phyloP scores from a whole-genome alignment of 2,888 invertebrate genomes.

The Coecobrya sp. region DNA sequence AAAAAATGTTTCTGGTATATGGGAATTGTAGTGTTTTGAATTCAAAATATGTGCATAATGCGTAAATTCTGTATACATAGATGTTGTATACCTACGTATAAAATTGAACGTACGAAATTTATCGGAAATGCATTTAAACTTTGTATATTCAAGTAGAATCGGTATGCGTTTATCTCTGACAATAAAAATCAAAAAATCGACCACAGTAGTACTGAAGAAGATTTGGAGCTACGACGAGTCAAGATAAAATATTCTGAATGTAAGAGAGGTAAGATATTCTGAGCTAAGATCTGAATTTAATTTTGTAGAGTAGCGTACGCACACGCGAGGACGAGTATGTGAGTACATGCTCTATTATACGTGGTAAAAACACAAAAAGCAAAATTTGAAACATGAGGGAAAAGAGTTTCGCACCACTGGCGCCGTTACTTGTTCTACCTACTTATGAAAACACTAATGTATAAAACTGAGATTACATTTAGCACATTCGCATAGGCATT shows the following conservation, averaged over 20 bases:
- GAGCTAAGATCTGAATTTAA: slow-evolving; percentile 14
- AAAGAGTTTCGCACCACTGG: slow-evolving; percentile 83
- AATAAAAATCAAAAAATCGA: slow-evolving; percentile 10
- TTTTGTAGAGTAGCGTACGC: slow-evolving; percentile 35
- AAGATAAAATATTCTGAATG: not conserved
- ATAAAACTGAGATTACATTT: not conserved
- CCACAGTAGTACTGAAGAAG: slow-evolving; percentile 14
- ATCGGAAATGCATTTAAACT: slow-evolving; percentile 44
- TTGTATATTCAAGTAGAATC: not conserved
- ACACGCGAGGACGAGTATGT: slow-evolving; percentile 53
- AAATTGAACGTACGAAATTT: slow-evolving; percentile 14
- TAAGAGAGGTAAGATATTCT: not conserved
- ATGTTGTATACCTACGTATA: not conserved
- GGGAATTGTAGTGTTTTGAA: slow-evolving; percentile 18
- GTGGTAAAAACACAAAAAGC: slow-evolving; percentile 67
- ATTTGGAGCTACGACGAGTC: not conserved
- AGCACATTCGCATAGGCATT: not conserved
- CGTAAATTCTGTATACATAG: not conserved
- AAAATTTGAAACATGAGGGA: slow-evolving; percentile 76
- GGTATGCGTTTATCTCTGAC: not conserved
- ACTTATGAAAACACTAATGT: slow-evolving; percentile 57
- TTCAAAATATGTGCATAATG: not conserved
- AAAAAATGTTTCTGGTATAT: not conserved
- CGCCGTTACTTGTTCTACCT: slow-evolving; percentile 84
- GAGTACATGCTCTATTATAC: slow-evolving; percentile 62